Base-by-base conservation (phyloP, 1,140 invertebrate genomes). In the Palaemon carinicauda region DNA sequence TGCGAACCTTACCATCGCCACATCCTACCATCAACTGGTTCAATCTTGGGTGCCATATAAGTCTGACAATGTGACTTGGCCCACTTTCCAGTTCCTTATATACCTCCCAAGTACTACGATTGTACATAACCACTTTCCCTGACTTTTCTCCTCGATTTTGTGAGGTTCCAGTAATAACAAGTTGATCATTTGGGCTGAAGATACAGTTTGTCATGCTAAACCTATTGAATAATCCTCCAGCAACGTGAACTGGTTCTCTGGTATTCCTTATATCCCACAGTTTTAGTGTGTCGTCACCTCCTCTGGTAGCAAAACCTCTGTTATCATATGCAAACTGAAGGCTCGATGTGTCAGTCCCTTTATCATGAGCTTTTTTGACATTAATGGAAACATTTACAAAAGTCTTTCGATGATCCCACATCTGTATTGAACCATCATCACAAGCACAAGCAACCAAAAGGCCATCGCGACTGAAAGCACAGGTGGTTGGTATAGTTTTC, bases 1-100 rank as follows among this genome's bases (percentile, higher is more conserved):
- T 95, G 90, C 97, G 97, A 0, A 98, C 94, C 2, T 94, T 93
- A 0, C 98, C 98, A 92, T 99, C 96, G 4, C 96, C 97, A 90
- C 96, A 96, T 0, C 97, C 96, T 14, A 98, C 94, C 85, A 99
- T 96, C 85, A 99, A 95, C 91, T 99, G 98, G 92, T 99, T 99
- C 0, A 99, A 91, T 91, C 97, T 97, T 0, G 98, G 96, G 92
- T 99, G 98, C 98, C 98, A 99, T 1, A 96, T 91, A 4, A 95
- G 94, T 90, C 97, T 96, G 41, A 99, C 96, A 0, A 98, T 94
- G 91, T 92, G 89, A 0, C 96, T 95, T 90, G 95, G 93, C 0
- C 94, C 93, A 14, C 97, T 95, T 56, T 94, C 92, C 56, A 99
- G 94, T 85, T 96, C 93, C 53, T 95, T 93, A 0, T 96, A 92